Conservation (phyloP, 2,113 vertebrate genomes). For the Petaurus breviceps region DNA sequence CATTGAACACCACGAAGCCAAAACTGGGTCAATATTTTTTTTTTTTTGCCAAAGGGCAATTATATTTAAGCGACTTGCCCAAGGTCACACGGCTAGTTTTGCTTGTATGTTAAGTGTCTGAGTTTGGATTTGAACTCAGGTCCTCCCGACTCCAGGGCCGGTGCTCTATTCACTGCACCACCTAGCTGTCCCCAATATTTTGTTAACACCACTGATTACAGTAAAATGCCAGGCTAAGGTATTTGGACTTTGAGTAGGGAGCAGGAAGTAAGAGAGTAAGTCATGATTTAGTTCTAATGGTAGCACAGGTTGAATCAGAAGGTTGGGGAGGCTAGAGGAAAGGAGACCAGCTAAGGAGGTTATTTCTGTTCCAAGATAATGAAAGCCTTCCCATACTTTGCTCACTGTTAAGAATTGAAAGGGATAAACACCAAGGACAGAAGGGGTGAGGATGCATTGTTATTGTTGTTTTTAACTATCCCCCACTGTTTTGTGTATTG, state of each 20-base stretch:
- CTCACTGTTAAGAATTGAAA: neutral
- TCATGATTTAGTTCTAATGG: neutral
- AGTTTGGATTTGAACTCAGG: too few relatives aligned
- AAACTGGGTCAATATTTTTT: too few relatives aligned
- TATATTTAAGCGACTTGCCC: too few relatives aligned
- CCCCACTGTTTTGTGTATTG: neutral
- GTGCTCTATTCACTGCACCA: too few relatives aligned
- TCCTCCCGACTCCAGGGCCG: too few relatives aligned
- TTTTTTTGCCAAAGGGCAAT: too few relatives aligned
- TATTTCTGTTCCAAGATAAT: neutral
- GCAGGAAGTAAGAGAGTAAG: neutral
- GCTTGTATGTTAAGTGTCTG: too few relatives aligned
- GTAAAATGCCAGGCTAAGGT: neutral
- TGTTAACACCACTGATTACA: too few relatives aligned
- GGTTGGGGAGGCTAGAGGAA: neutral
- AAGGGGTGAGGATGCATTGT: neutral
- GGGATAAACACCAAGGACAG: neutral
- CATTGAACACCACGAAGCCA: too few relatives aligned
- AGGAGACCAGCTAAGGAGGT: neutral
- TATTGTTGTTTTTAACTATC: too few relatives aligned
- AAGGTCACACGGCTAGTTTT: too few relatives aligned
- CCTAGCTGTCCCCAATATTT: too few relatives aligned
- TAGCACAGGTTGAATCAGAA: neutral
- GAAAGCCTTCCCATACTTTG: neutral
- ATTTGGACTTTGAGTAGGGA: neutral